Percentiles rank a stretch among this genome's conserved stretches.
phyloP scores from a whole-genome alignment of 2,113 vertebrate genomes.

The Emydocephalus ijimae region DNA sequence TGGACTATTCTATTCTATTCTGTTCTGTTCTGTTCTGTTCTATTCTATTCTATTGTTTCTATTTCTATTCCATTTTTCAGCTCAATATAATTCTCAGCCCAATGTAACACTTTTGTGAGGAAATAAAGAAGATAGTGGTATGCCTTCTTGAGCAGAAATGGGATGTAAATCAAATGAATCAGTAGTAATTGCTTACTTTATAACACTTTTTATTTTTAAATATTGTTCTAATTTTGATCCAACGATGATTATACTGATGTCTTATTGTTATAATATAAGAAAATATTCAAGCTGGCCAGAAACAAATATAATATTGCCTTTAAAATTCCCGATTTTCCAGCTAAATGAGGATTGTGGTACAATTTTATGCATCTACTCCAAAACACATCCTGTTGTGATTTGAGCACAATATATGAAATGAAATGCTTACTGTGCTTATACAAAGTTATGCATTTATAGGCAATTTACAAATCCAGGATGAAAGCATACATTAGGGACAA shows the following conservation, averaged over 20 bases:
- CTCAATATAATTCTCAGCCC: not conserved
- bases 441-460: not conserved
- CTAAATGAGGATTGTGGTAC: not conserved
- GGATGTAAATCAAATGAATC: not conserved
- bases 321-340: not conserved
- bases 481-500: slow-evolving; percentile 10
- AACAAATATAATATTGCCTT: not conserved
- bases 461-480: slow-evolving; percentile 32
- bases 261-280: not conserved
- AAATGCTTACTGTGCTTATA: not conserved
- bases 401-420: not conserved
- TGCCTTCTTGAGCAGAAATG: not conserved
- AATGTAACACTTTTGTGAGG: not conserved
- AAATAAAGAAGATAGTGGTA: not conserved
- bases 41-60: too few species aligned
- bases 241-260: not conserved
- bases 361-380: not conserved
- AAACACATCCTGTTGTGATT: not conserved
- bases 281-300: not conserved
- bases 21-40: too few species aligned
- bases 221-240: not conserved
- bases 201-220: not conserved
- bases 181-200: not conserved
- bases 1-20: not conserved
- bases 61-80: not conserved